A percentile compares a stretch with the other conserved stretches of the same genome.
phyloP scores from a whole-genome alignment of 2,113 vertebrate genomes.

The Rhineura floridana region DNA sequence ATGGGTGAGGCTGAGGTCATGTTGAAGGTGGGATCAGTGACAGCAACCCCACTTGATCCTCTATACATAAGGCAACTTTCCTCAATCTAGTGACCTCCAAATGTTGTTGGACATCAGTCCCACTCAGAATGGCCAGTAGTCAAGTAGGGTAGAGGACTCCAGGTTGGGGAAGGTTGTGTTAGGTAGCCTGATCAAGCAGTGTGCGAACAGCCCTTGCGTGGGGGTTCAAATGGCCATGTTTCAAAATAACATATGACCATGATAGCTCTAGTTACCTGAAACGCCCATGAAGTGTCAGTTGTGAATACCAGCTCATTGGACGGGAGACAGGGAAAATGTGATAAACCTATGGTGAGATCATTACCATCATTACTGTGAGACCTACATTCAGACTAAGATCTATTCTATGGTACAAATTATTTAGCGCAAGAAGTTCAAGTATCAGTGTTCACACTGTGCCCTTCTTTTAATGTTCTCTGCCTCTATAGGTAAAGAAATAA shows the following conservation, averaged over 20 bases:
- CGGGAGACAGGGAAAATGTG: background rate
- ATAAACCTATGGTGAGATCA: background rate
- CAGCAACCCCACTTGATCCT: too few relatives aligned
- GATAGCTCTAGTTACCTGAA: background rate
- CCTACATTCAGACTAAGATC: background rate
- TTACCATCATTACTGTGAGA: background rate
- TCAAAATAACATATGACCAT: background rate
- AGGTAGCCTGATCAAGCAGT: background rate
- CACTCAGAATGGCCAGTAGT: too few relatives aligned
- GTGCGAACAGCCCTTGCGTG: background rate
- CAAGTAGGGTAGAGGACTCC: background rate
- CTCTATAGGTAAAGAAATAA: background rate
- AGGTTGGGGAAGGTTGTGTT: background rate
- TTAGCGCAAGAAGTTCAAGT: background rate
- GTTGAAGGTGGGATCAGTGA: too few relatives aligned
- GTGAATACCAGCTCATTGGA: background rate
- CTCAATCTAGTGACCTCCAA: too few relatives aligned
- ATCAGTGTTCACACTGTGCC: background rate
- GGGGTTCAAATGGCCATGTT: background rate
- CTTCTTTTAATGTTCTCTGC: fast-evolving
- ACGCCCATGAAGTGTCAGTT: background rate
- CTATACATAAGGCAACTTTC: too few relatives aligned
- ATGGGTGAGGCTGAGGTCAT: too few relatives aligned
- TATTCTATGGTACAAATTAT: background rate
- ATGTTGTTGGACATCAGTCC: too few relatives aligned